phyloP scores from a whole-genome alignment of 92 coral and sea anemone genomes.

The Anthopleura xanthogrammica region DNA sequence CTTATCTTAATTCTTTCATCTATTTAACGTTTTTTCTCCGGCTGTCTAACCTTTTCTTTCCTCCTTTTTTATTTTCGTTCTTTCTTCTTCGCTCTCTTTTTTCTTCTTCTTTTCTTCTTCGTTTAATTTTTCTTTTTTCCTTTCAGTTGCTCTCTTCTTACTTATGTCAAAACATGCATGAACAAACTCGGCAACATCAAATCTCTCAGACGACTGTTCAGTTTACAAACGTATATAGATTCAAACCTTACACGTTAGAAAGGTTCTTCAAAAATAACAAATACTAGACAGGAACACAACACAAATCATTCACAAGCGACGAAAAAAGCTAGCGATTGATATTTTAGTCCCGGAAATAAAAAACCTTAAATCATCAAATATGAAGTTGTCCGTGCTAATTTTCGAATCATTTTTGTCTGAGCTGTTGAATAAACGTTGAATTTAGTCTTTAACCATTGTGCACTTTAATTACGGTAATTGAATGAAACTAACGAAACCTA shows the following conservation, averaged over 20 bases:
- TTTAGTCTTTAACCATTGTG: conserved; percentile 1
- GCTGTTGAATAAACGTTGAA: not conserved
- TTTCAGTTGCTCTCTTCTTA: not conserved
- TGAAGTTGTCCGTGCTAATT: not conserved
- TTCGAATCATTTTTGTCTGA: not conserved
- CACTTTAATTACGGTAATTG: not conserved
- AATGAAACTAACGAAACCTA: not conserved
- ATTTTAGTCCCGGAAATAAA: not conserved
- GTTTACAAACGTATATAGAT: too few species aligned
- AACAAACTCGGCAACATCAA: too few species aligned
- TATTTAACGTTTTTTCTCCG: too few species aligned
- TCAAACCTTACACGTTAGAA: too few species aligned
- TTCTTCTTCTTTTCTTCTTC: not conserved
- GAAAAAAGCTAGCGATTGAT: not conserved
- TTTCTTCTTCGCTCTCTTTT: not conserved
- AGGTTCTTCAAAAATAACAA: too few species aligned
- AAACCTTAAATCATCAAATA: not conserved
- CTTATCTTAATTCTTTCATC: too few species aligned
- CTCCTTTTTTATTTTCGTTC: not conserved
- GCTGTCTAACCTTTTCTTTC: not conserved
- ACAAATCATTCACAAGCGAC: not conserved
- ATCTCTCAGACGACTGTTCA: too few species aligned
- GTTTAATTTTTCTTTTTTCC: not conserved
- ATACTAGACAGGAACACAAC: not conserved
- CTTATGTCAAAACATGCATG: not conserved